A percentile compares a stretch with the other conserved stretches of the same genome.
These are phyloP conservation scores for Halictus rubicundus DNA, from an alignment of 1,140 invertebrate genomes.

Conservation along the genomic window DNA sequence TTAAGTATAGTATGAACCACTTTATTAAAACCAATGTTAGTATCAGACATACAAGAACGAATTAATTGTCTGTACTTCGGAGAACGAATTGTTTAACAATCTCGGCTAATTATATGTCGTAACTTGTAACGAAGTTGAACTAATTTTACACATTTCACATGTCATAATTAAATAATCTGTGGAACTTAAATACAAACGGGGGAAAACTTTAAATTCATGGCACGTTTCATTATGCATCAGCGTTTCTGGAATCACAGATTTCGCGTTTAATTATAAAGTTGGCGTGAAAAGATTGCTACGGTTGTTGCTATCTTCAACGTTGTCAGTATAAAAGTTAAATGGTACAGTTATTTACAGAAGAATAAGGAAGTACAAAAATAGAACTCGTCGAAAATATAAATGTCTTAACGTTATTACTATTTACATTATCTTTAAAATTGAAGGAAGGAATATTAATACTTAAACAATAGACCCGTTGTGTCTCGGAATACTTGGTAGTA, in stretches of 20 bases:
- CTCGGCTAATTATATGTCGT: background rate
- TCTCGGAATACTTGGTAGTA: background rate
- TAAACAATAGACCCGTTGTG: background rate
- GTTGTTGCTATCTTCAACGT: conserved; percentile 8
- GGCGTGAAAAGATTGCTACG: background rate
- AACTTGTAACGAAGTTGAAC: background rate
- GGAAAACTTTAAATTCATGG: conserved; percentile 6
- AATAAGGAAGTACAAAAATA: conserved; percentile 46
- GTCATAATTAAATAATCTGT: conserved; percentile 1
- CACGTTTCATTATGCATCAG: conserved; percentile 6
- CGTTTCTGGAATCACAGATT: conserved; percentile 19
- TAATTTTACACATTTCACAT: background rate
- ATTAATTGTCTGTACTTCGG: background rate
- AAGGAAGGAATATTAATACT: conserved; percentile 28
- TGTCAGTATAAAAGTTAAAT: conserved; percentile 21
- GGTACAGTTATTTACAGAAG: conserved; percentile 3
- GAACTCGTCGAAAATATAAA: conserved; percentile 11
- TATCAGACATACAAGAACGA: background rate
- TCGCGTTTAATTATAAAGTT: background rate
- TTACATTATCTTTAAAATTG: conserved; percentile 11
- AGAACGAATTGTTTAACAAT: background rate
- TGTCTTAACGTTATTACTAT: conserved; percentile 6
- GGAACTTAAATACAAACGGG: background rate
- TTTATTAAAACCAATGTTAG: background rate
- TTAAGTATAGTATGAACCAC: too few relatives aligned